Evolutionary conservation across 2,888 invertebrate species (phyloP), one percentile per base, ranked within the genome.

Genomic region (Ormyrus nitidulus): DNA sequence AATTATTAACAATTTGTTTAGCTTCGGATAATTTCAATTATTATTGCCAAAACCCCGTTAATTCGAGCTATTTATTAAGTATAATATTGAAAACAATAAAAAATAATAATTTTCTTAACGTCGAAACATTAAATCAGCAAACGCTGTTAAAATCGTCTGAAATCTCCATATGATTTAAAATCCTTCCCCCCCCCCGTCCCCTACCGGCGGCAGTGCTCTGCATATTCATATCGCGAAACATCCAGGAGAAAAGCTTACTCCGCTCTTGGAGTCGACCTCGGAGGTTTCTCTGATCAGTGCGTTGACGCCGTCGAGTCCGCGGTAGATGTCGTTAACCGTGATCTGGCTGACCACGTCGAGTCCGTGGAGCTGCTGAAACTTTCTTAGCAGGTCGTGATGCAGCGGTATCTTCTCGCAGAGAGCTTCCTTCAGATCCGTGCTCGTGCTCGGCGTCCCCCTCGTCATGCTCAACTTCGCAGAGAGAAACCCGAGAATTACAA

Each of bases 351-450:
- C 79, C 1, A 88, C 78, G 11, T 83, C 83, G 6, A 84, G 69
- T 7, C 88, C 87, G 76, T 87, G 84, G 34, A 85, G 83, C 53
- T 83, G 84, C 48, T 85, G 87, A 62, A 89, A 86, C 69, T 86
- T 86, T 61, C 89, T 82, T 11, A 89, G 74, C 0, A 87, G 83
- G 72, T 89, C 89, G 44, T 89, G 85, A 34, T 89, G 86, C 9
- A 88, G 61, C 0, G 88, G 88, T 61, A 89, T 89, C 77, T 89
- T 89, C 71, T 89, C 89, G 71, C 86, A 85, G 0, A 89, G 77
- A 0, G 87, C 89, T 77, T 89, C 89, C 75, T 89, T 89, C 51
- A 88, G 82, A 72, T 88, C 83, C 44, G 77, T 84, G 53, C 87
- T 87, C 3, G 85, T 85, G 68, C 88, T 89, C 1, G 88, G 88